Base-by-base conservation (phyloP, 2,113 vertebrate species). In the Paratilapia polleni region DNA sequence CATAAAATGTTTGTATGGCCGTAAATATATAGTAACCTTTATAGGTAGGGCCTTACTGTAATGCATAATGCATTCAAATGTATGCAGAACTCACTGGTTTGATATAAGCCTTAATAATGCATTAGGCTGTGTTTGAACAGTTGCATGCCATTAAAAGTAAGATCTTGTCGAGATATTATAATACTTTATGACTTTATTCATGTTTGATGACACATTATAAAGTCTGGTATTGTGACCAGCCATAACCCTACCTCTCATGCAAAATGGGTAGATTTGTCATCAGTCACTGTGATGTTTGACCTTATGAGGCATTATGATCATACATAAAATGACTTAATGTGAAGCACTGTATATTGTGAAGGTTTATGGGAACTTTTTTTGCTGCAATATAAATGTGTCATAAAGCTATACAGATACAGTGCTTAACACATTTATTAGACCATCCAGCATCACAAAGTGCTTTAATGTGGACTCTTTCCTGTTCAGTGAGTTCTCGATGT, bases 181-280 rank as follows among this genome's bases (percentile, higher is more conserved):
- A 63, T 4, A 88, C 24, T 61, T 10, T 70, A 77, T 4, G 0
- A 62, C 19, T 38, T 68, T 56, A 28, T 56, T 41, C 22, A 77
- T 60, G 80, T 77, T 83, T 17, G n/a, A 80, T 34, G 17, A 9
- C 26, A 19, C 4, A 59, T 57, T 61, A 64, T 61, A 61, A 83
- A 78, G 17, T 70, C 4, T 73, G 13, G 43, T 8, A 68, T 20
- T 62, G 20, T 26, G n/a, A 54, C 68, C 11, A n/a, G 13, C 68
- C 68, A 73, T 73, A 54, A 73, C 47, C 3, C 9, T 26, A 19
- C 41, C 22, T 26, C 14, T 38, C 12, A 7, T 75, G 8, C 24
- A 41, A 78, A 59, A 64, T n/a, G 1, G 38, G 26, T 15, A n/a
- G 17, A 47, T n/a, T 47, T 19, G 76, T 31, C 12, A 47, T 75